A percentile compares a stretch with the other conserved stretches of the same genome.
phyloP scores from a whole-genome alignment of 2,113 vertebrate genomes.

The Neoarius graeffei region DNA sequence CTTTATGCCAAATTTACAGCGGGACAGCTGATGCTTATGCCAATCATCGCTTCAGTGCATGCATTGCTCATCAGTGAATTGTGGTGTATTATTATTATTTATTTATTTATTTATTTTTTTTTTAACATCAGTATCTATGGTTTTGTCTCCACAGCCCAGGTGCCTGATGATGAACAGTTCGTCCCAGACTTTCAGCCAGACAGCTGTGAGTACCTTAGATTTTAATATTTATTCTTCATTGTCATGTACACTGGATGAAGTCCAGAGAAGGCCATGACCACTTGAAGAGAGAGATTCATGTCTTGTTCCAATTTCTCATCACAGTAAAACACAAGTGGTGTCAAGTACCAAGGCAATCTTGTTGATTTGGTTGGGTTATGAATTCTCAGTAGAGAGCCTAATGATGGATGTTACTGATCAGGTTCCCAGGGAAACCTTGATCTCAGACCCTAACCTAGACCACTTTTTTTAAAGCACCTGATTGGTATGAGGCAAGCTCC shows the following conservation, averaged over 20 bases:
- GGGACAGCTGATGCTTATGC: not conserved
- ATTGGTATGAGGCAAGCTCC: conserved; percentile 68
- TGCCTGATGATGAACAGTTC: conserved; percentile 96
- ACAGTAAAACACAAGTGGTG: conserved; percentile 17
- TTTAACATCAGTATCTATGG: not conserved
- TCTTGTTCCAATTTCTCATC: conserved; percentile 31
- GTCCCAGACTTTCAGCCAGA: conserved; percentile 98
- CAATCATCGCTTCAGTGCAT: not conserved
- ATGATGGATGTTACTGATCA: not conserved
- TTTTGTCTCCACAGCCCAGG: conserved; percentile 78
- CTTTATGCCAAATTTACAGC: conserved; percentile 18
- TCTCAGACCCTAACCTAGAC: not conserved
- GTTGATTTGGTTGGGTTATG: conserved; percentile 32
- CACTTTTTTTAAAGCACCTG: conserved; percentile 52
- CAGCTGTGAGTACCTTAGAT: conserved; percentile 84
- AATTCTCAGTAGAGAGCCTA: not conserved
- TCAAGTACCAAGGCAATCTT: conserved; percentile 3
- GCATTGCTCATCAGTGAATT: not conserved
- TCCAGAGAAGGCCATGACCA: conserved; percentile 31
- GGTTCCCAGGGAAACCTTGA: not conserved
- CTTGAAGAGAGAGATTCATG: conserved; percentile 48
- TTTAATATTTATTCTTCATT: conserved; percentile 47
- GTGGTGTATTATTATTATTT: too few relatives aligned
- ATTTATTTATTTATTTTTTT: conserved; percentile 13
- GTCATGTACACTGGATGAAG: conserved; percentile 26